A percentile compares a stretch with the other conserved stretches of the same genome.
These are phyloP conservation scores for Pseudorasbora parva DNA, from an alignment of 2,113 vertebrate species.

Conservation along the genomic window DNA sequence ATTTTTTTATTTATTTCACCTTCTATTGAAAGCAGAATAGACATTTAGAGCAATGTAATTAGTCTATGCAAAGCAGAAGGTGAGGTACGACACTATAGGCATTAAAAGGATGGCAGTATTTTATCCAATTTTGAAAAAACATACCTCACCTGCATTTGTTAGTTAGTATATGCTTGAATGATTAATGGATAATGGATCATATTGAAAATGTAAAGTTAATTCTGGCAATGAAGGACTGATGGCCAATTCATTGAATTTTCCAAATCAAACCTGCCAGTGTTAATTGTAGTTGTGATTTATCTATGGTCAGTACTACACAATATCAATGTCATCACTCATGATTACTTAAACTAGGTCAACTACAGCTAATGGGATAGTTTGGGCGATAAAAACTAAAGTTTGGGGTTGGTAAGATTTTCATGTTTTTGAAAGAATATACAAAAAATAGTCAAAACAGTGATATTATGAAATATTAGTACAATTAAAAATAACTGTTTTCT, in stretches of 20 bases:
- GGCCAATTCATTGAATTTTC: neutral
- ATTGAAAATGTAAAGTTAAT: neutral
- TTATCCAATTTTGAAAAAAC: conserved; percentile 25
- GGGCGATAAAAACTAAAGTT: no score
- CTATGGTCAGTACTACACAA: conserved; percentile 25
- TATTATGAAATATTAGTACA: no score
- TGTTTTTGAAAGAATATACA: no score
- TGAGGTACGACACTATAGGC: conserved; percentile 40
- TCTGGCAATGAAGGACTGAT: neutral
- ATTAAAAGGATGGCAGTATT: neutral
- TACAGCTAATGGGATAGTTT: conserved; percentile 35
- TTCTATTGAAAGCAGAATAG: conserved; percentile 21
- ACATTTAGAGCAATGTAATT: conserved; percentile 37
- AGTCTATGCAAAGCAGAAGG: conserved; percentile 16
- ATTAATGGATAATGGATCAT: conserved; percentile 3
- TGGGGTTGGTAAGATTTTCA: no score
- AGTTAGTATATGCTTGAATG: conserved; percentile 25
- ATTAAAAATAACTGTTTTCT: no score
- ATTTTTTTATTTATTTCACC: neutral
- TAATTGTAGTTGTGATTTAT: conserved; percentile 39
- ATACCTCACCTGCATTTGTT: conserved; percentile 43
- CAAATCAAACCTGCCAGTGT: neutral
- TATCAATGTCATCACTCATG: conserved; percentile 44
- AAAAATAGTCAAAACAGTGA: no score
- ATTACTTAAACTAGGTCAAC: conserved; percentile 63